phyloP scores from a whole-genome alignment of 2,888 invertebrate genomes.

The Phorcus lineatus region DNA sequence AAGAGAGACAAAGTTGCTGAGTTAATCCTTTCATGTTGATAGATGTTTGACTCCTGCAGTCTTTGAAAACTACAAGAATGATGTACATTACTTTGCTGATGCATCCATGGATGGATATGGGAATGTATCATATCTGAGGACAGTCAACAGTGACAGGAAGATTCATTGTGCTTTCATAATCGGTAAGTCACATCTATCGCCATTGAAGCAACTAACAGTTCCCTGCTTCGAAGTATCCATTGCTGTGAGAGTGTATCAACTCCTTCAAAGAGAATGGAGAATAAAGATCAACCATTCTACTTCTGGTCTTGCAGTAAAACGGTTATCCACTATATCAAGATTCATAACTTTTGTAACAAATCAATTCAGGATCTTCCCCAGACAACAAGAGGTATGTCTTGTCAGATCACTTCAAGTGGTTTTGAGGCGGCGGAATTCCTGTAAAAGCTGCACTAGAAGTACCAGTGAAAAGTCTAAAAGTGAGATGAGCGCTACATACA shows the following conservation, averaged over 20 bases:
- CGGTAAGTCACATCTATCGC: neutral
- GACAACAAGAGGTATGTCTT: conserved; percentile 37
- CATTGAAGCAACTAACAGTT: conserved; percentile 2
- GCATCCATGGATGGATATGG: neutral
- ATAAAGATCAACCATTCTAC: neutral
- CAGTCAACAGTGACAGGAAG: neutral
- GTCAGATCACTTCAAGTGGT: conserved; percentile 36
- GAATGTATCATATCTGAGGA: neutral
- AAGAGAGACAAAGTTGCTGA: neutral
- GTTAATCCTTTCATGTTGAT: neutral
- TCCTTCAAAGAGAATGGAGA: conserved; percentile 1
- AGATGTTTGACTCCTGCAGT: too few relatives aligned
- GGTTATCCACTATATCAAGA: conserved; percentile 18
- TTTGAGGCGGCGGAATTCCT: conserved; percentile 23
- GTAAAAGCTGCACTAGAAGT: neutral
- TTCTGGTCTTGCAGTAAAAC: conserved; percentile 28
- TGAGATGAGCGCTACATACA: too few relatives aligned
- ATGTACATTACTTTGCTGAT: conserved; percentile 22
- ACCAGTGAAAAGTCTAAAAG: too few relatives aligned
- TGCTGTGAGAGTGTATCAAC: neutral
- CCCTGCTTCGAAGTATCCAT: neutral
- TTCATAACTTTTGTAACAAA: neutral
- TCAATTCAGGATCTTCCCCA: conserved; percentile 1
- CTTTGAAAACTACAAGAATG: neutral
- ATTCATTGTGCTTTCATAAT: conserved; percentile 1